Evolutionary conservation across 2,113 vertebrate species (phyloP).

Genomic region (Buteo buteo): DNA sequence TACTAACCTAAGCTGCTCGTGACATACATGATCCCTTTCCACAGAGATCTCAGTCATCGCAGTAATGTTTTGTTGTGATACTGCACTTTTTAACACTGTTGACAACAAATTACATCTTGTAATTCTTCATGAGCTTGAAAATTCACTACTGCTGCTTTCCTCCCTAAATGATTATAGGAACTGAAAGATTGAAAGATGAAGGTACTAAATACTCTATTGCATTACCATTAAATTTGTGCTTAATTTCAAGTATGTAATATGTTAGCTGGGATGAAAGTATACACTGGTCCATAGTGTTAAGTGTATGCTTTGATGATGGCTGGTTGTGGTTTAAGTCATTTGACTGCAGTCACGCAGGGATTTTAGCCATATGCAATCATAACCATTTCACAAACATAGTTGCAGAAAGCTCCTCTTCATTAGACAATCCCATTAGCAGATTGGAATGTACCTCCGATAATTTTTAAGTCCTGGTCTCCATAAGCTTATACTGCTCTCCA

Average conservation of each 20-base stretch:
- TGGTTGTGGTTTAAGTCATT: background rate
- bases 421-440: background rate
- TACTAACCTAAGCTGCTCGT: background rate
- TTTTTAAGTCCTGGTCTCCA: background rate
- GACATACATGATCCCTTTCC: background rate
- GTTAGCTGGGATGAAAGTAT: background rate
- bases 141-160: background rate
- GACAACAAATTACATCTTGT: background rate
- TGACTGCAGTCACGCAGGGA: background rate
- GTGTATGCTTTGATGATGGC: background rate
- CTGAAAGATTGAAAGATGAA: background rate
- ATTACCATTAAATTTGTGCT: background rate
- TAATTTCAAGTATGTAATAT: accelerated
- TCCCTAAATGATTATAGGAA: background rate
- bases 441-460: background rate
- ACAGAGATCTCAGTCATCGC: too few relatives aligned
- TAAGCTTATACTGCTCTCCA: background rate
- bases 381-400: too few relatives aligned
- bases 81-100: background rate
- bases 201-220: background rate
- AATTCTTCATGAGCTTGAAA: background rate
- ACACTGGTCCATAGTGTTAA: accelerated
- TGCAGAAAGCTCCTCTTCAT: background rate
- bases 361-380: background rate
- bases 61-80: accelerated